Percentiles rank a stretch among this genome's conserved stretches.
These are phyloP conservation scores for Tenthredo mesomela DNA, from an alignment of 2,888 invertebrate species.

Conservation along the genomic window DNA sequence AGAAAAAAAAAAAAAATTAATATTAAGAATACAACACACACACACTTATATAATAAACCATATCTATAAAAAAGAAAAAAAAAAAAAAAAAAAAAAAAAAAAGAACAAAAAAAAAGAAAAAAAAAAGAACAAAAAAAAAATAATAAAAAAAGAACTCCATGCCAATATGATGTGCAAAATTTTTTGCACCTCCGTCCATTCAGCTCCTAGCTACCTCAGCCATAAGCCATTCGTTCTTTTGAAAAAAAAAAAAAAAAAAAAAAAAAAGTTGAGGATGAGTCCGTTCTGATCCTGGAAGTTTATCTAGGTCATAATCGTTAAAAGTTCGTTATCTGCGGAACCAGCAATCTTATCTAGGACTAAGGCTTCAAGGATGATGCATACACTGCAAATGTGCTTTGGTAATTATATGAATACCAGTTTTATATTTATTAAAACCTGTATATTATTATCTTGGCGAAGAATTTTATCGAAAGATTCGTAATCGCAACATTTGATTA, in stretches of 20 bases:
- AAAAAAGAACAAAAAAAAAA: slow-evolving; percentile 62
- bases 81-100: slow-evolving; percentile 66
- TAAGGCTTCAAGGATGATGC: neutral
- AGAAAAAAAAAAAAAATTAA: slow-evolving; percentile 60
- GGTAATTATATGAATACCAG: slow-evolving; percentile 1
- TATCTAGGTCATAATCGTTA: neutral
- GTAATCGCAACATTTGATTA: neutral
- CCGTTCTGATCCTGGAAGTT: neutral
- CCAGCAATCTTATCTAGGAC: neutral
- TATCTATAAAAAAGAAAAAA: slow-evolving; percentile 68
- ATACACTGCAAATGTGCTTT: neutral
- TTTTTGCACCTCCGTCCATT: neutral
- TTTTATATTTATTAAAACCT: neutral
- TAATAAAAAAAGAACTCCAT: slow-evolving; percentile 68
- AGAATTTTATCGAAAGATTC: too few relatives aligned
- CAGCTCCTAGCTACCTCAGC: neutral
- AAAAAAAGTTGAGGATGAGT: neutral
- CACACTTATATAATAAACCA: slow-evolving; percentile 72
- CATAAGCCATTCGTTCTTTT: neutral
- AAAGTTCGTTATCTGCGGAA: neutral
- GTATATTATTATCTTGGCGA: neutral
- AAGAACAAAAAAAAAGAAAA: slow-evolving; percentile 63
- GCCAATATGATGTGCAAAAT: slow-evolving; percentile 58
- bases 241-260: too few relatives aligned
- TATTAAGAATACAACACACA: slow-evolving; percentile 64